Base-by-base conservation (phyloP, 1,140 invertebrate genomes). In the Eurosta solidaginis region DNA sequence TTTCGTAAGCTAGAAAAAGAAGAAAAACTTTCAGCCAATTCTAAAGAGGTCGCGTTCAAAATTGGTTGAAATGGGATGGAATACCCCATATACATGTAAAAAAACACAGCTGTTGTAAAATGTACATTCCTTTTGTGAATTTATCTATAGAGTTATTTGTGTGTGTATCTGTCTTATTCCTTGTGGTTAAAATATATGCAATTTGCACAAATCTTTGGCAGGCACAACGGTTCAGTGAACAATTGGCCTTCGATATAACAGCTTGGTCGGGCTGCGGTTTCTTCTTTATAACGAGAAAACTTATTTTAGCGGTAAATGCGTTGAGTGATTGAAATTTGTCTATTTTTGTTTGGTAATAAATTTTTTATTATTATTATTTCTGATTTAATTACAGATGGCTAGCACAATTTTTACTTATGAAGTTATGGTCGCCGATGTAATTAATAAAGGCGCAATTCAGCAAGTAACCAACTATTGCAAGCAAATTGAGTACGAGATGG, bases 371-470 rank as follows among this genome's bases (percentile, higher is more conserved):
- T 54, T 12, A 12, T 22, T 12, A 12, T 9, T 6, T n/a, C 1
- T n/a, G 9, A 76, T 2, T 74, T 25, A n/a, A 1, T 10, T 44
- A 10, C 90, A 76, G 85, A 87, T 87, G 83, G 91, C 90, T 74
- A 91, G 91, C 44, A 92, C 92, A 4, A 92, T 92, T 47, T 90
- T 92, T 6, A 92, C 92, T 0, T 92, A 92, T 80, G 91, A 92
- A 85, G 84, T 93, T 1, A 90, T 92, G 52, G 87, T 92, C 74
- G 81, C 84, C 29, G 85, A 85, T 81, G 84, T 86, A 6, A 87
- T 87, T n/a, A 85, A 87, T 78, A 82, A 86, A 49, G 79, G 80
- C 33, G 40, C 83, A 44, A 86, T 86, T 42, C 77, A 84, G 76
- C 84, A 86, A 78, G 80, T 78, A 54, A 86, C 83, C n/a, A 81